phyloP scores from a whole-genome alignment of 2,797 vertebrate genomes.

The Mus minutoides region DNA sequence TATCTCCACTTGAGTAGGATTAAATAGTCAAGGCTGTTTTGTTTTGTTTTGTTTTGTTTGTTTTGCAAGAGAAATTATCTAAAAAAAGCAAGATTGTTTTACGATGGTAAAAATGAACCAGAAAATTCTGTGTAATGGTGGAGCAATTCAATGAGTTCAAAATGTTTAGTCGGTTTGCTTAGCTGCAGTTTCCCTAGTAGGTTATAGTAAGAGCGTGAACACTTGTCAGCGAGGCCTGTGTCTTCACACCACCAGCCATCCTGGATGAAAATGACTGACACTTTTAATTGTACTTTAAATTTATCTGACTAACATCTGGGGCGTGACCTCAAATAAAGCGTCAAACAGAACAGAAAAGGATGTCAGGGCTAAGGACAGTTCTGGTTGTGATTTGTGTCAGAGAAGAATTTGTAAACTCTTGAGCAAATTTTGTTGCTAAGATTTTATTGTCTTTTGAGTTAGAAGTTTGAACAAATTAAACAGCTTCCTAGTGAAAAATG shows the following conservation, averaged over 20 bases:
- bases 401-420: slow-evolving; percentile 53
- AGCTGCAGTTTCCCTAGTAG: neutral
- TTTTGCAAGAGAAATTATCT: slow-evolving; percentile 48
- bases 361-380: neutral
- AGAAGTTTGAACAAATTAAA: slow-evolving; percentile 26
- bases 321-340: neutral
- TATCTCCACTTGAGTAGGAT: slow-evolving; percentile 52
- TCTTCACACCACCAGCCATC: neutral
- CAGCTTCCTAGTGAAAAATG: slow-evolving; percentile 8
- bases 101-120: slow-evolving; percentile 10
- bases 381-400: neutral
- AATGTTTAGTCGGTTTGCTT: slow-evolving; percentile 2
- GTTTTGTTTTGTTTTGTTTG: neutral
- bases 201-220: neutral
- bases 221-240: neutral
- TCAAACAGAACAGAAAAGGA: neutral
- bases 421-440: slow-evolving; percentile 3
- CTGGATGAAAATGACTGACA: neutral
- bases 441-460: slow-evolving; percentile 21
- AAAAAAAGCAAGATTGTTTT: slow-evolving; percentile 36
- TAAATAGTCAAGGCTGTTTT: slow-evolving; percentile 63
- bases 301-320: slow-evolving; percentile 20
- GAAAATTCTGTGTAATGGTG: slow-evolving; percentile 29
- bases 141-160: neutral
- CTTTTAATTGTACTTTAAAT: slow-evolving; percentile 26